phyloP scores from a whole-genome alignment of 2,113 vertebrate genomes.

The Ifrita kowaldi region DNA sequence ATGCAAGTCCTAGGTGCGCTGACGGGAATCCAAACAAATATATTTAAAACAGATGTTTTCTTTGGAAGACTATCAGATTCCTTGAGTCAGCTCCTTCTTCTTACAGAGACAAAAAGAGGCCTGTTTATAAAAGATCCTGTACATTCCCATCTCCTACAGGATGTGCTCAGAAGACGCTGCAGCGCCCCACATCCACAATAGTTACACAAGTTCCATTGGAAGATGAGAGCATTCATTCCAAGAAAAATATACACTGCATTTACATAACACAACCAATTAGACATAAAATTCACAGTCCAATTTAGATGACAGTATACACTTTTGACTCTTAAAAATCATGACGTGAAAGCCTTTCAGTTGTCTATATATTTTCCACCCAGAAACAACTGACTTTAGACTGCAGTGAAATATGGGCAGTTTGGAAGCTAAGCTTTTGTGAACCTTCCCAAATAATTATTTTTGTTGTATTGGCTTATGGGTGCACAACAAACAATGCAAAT shows the following conservation, averaged over 20 bases:
- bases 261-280: neutral
- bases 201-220: neutral
- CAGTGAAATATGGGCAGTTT: neutral
- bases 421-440: neutral
- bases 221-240: neutral
- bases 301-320: neutral
- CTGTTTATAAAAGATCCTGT: constrained; percentile 9
- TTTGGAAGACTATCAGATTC: constrained; percentile 65
- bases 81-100: constrained; percentile 59
- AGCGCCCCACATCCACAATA: neutral
- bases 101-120: constrained; percentile 19
- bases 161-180: neutral
- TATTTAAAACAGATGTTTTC: constrained; percentile 73
- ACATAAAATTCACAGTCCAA: neutral
- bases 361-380: neutral
- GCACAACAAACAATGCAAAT: neutral
- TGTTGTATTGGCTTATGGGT: neutral
- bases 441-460: neutral
- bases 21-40: constrained; percentile 73
- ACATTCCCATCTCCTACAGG: neutral
- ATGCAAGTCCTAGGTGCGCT: constrained; percentile 62
- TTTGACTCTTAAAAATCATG: neutral
- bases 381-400: neutral
- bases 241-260: neutral
- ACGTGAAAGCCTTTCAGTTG: neutral